Conservation (phyloP, 2,888 invertebrate genomes). For the Synergus itoensis region DNA sequence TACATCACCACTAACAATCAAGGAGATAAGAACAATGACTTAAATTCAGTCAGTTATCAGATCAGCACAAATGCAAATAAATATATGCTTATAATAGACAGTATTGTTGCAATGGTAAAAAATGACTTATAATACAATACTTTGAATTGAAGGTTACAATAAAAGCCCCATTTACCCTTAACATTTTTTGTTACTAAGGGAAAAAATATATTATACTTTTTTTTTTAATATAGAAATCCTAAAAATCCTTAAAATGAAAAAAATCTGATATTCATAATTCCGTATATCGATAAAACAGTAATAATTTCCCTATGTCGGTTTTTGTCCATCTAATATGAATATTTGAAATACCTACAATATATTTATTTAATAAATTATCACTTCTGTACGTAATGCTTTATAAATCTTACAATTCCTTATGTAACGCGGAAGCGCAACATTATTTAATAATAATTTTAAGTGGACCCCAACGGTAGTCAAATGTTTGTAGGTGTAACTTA, state of each 20-base stretch:
- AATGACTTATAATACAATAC: not conserved
- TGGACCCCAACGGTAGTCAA: not conserved
- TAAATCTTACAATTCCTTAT: not conserved
- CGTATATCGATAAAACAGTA: not conserved
- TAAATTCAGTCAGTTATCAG: slow-evolving; percentile 1
- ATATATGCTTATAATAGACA: not conserved
- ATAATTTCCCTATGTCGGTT: not conserved
- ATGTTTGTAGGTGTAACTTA: not conserved
- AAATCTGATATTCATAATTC: too few species aligned
- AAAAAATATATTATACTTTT: too few species aligned
- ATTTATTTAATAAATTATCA: slow-evolving; percentile 3
- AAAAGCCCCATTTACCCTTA: not conserved
- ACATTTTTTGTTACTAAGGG: not conserved
- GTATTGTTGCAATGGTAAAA: not conserved
- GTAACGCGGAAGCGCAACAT: not conserved
- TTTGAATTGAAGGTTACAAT: not conserved
- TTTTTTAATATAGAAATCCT: too few species aligned
- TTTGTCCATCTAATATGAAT: not conserved
- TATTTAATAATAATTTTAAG: not conserved
- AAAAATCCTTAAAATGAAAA: too few species aligned
- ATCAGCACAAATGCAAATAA: not conserved
- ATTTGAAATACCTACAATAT: slow-evolving; percentile 13
- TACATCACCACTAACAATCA: not conserved
- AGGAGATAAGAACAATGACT: not conserved
- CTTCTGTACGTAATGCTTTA: not conserved